Conservation (phyloP, 2,797 vertebrate species). For the Botia almorhae region DNA sequence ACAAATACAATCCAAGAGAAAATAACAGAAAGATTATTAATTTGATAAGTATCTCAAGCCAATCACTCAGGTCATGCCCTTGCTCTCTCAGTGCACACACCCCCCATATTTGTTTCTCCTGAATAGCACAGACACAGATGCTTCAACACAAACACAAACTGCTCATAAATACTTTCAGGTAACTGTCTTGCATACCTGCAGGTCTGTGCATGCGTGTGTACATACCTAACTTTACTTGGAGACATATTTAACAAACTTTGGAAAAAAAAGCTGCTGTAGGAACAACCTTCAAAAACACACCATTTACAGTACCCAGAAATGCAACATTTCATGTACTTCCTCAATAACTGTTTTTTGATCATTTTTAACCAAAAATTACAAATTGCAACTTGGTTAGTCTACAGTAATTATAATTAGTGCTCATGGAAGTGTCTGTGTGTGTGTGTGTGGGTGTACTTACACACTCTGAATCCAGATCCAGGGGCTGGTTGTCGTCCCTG, state of each 20-base stretch:
- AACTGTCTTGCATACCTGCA: not conserved
- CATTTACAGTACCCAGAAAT: no score
- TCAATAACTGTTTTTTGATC: no score
- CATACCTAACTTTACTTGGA: no score
- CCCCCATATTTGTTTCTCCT: not conserved
- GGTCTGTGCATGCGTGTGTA: slow-evolving; percentile 29
- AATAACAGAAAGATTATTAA: not conserved
- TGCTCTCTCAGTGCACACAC: not conserved
- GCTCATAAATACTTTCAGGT: slow-evolving; percentile 34
- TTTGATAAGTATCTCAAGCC: not conserved
- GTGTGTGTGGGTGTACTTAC: slow-evolving; percentile 74
- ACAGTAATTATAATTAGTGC: no score
- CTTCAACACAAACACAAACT: not conserved
- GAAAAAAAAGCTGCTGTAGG: no score
- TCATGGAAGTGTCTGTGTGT: no score
- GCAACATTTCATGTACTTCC: no score
- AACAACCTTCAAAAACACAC: no score
- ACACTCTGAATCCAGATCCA: slow-evolving; percentile 83
- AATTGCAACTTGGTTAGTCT: no score
- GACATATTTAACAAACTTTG: not conserved
- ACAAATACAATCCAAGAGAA: no score
- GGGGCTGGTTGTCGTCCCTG: slow-evolving; percentile 53
- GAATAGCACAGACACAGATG: slow-evolving; percentile 11
- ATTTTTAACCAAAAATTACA: no score
- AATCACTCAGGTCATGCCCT: slow-evolving; percentile 7